phyloP scores from a whole-genome alignment of 1,140 invertebrate genomes.

The Onthophagus taurus region DNA sequence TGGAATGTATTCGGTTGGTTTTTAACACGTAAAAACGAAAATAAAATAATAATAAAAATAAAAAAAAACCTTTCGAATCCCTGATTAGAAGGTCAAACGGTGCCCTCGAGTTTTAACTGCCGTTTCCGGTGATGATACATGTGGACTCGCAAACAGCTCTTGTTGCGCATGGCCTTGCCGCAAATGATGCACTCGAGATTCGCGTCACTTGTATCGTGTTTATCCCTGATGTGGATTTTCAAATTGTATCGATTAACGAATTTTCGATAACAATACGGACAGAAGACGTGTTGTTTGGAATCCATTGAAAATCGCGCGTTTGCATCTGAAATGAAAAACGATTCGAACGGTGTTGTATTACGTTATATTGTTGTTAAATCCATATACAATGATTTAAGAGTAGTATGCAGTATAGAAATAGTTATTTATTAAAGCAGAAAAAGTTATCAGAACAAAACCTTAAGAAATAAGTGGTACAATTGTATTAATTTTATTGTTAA shows the following conservation, averaged over 20 bases:
- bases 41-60: too few relatives aligned
- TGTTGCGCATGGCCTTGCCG: slow-evolving; percentile 48
- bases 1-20: too few relatives aligned
- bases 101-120: slow-evolving; percentile 16
- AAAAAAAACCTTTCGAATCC: too few relatives aligned
- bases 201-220: slow-evolving; percentile 41
- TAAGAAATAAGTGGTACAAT: too few relatives aligned
- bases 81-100: too few relatives aligned
- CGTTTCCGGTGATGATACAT: slow-evolving; percentile 51
- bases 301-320: slow-evolving; percentile 26
- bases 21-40: too few relatives aligned
- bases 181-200: slow-evolving; percentile 47
- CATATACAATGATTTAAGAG: too few relatives aligned
- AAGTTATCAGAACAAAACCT: too few relatives aligned
- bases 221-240: slow-evolving; percentile 51
- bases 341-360: slow-evolving; percentile 16
- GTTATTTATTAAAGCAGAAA: too few relatives aligned
- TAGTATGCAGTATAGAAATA: too few relatives aligned
- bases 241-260: slow-evolving; percentile 53
- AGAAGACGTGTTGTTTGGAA: slow-evolving; percentile 45
- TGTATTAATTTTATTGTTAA: too few relatives aligned
- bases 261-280: slow-evolving; percentile 46
- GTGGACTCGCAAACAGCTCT: slow-evolving; percentile 47
- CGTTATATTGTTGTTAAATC: too few relatives aligned
- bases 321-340: slow-evolving; percentile 24